Evolutionary conservation across 2,797 vertebrate species (phyloP).

Genomic region (Eremophila alpestris): DNA sequence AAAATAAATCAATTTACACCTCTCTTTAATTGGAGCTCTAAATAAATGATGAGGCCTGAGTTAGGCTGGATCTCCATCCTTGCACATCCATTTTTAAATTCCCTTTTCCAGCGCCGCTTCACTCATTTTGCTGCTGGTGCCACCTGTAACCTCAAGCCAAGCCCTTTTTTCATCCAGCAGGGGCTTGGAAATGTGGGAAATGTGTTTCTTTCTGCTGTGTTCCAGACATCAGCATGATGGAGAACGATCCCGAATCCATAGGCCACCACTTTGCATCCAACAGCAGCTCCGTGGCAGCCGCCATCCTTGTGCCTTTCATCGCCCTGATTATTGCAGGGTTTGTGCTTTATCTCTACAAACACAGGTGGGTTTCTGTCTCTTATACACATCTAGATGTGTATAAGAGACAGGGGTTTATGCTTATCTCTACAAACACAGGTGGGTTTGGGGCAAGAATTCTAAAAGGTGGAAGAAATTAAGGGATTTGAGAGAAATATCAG

Average conservation of each 20-base stretch:
- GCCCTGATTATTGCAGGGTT: conserved; percentile 99
- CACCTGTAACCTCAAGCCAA: background rate
- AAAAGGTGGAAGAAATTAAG: background rate
- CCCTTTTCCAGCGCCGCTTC: background rate
- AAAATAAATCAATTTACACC: background rate
- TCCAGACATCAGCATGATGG: conserved; percentile 80
- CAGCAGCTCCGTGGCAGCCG: conserved; percentile 98
- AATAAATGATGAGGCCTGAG: background rate
- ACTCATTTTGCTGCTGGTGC: background rate
- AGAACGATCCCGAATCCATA: conserved; percentile 82
- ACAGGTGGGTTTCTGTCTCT: conserved; percentile 91
- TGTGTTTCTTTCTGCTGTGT: background rate
- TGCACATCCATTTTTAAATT: background rate
- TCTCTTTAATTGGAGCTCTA: background rate
- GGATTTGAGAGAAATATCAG: background rate
- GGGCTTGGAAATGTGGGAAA: background rate
- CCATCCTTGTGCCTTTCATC: conserved; percentile 99
- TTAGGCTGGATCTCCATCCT: background rate
- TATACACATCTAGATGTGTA: too few species aligned
- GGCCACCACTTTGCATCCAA: conserved; percentile 95
- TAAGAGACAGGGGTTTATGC: too few species aligned
- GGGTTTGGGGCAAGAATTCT: background rate
- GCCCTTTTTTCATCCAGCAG: background rate
- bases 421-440: background rate
- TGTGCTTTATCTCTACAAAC: conserved; percentile 99